Percentiles rank a stretch among this genome's conserved stretches.
phyloP scores from a whole-genome alignment of 2,888 invertebrate species.

The Clostera curtula region DNA sequence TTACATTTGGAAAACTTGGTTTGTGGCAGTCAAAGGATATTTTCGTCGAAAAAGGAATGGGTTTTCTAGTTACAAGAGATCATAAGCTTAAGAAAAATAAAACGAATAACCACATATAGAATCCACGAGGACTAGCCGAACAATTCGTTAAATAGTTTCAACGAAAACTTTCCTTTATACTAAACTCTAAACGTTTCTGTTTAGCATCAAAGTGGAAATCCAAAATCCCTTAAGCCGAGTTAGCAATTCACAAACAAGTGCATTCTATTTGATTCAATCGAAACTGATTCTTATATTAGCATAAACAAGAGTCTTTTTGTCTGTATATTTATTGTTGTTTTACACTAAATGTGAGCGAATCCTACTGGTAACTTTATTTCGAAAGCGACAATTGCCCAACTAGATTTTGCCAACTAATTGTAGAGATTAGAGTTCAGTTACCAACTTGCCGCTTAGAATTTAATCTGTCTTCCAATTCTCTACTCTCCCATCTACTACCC shows the following conservation, averaged over 20 bases:
- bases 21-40: too few species aligned
- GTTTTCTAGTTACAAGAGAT: too few species aligned
- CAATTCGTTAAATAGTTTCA: conserved; percentile 47
- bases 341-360: conserved; percentile 43
- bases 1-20: too few species aligned
- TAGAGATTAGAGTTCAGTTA: conserved; percentile 53
- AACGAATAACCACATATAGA: conserved; percentile 18
- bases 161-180: conserved; percentile 47
- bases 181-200: conserved; percentile 54
- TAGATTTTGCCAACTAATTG: conserved; percentile 64
- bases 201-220: conserved; percentile 63
- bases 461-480: too few species aligned
- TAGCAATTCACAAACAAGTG: conserved; percentile 36
- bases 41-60: too few species aligned
- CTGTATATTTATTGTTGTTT: conserved; percentile 23
- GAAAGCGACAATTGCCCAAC: conserved; percentile 62
- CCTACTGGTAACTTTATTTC: conserved; percentile 57
- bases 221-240: conserved; percentile 65
- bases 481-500: too few species aligned
- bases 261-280: conserved; percentile 7
- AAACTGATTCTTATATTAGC: conserved; percentile 19
- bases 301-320: conserved; percentile 15
- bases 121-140: conserved; percentile 21
- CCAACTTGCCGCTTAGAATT: conserved; percentile 34
- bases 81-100: too few species aligned